Conservation (phyloP, 2,888 invertebrate species). For the Caenorhabditis sinica region DNA sequence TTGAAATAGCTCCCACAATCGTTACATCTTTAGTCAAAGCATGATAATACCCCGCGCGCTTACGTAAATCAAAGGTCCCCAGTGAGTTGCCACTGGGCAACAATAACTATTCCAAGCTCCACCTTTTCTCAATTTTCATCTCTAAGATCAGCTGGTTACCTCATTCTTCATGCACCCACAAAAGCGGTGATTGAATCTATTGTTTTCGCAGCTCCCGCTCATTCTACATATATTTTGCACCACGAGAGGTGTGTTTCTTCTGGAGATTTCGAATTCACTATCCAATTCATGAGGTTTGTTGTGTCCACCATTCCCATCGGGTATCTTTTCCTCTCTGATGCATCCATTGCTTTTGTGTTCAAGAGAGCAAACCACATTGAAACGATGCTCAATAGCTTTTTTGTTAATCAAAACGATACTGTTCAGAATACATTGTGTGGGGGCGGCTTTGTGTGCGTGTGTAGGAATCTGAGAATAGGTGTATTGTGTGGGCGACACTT, state of each 20-base stretch:
- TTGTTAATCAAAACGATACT: too few relatives aligned
- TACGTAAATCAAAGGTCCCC: too few relatives aligned
- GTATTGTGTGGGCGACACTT: not conserved
- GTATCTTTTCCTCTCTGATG: not conserved
- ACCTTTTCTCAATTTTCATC: not conserved
- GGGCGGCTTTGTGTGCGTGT: not conserved
- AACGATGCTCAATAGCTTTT: not conserved
- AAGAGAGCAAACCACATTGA: slow-evolving; percentile 33
- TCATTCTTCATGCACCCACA: not conserved
- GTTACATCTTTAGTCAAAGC: too few relatives aligned
- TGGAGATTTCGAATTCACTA: slow-evolving; percentile 15
- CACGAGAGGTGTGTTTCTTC: slow-evolving; percentile 9
- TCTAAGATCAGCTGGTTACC: not conserved
- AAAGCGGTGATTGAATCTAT: not conserved
- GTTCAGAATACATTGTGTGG: not conserved
- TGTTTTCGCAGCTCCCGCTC: not conserved
- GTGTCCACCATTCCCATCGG: not conserved
- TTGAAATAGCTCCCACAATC: too few relatives aligned
- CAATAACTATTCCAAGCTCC: not conserved
- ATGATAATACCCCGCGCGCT: too few relatives aligned
- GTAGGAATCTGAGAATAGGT: not conserved
- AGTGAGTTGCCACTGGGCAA: too few relatives aligned
- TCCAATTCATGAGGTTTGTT: slow-evolving; percentile 57
- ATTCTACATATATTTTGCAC: slow-evolving; percentile 29
- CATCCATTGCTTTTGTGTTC: not conserved